Evolutionary conservation across 2,797 vertebrate genomes (phyloP).

Genomic region (Liparis tanakae): DNA sequence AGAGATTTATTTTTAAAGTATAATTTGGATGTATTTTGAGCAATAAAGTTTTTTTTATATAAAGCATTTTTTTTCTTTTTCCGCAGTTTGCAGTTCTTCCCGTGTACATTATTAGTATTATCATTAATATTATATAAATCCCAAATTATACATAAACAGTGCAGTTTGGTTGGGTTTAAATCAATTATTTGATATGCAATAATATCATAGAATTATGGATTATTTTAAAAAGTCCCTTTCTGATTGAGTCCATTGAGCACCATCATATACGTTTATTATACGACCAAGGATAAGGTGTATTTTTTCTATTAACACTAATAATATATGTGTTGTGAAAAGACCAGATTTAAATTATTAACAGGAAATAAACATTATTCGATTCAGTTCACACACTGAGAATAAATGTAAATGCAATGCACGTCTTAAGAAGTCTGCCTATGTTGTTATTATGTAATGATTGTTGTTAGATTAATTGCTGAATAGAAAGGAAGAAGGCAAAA

Average conservation of each 20-base stretch:
- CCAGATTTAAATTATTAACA: not conserved
- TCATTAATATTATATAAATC: not conserved
- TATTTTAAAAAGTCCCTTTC: not conserved
- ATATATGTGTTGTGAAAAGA: not conserved
- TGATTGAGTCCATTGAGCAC: not conserved
- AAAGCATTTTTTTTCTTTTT: not conserved
- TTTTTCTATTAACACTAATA: not conserved
- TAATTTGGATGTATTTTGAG: constrained; percentile 19
- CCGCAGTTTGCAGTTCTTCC: not conserved
- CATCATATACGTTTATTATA: not conserved
- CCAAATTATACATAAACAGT: not conserved
- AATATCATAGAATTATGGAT: not conserved
- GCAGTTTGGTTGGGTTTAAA: not conserved
- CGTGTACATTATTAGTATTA: not conserved
- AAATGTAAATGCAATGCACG: not conserved
- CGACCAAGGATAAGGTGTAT: not conserved
- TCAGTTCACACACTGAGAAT: not conserved
- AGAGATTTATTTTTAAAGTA: constrained; percentile 58
- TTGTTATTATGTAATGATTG: not conserved
- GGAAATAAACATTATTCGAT: not conserved
- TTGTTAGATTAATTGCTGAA: not conserved
- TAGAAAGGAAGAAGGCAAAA: not conserved
- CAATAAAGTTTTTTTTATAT: constrained; percentile 14
- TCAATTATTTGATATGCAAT: not conserved
- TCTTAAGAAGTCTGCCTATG: not conserved